Base-by-base conservation (phyloP, 92 coral and sea anemone genomes). In the Zoanthus gigantus region DNA sequence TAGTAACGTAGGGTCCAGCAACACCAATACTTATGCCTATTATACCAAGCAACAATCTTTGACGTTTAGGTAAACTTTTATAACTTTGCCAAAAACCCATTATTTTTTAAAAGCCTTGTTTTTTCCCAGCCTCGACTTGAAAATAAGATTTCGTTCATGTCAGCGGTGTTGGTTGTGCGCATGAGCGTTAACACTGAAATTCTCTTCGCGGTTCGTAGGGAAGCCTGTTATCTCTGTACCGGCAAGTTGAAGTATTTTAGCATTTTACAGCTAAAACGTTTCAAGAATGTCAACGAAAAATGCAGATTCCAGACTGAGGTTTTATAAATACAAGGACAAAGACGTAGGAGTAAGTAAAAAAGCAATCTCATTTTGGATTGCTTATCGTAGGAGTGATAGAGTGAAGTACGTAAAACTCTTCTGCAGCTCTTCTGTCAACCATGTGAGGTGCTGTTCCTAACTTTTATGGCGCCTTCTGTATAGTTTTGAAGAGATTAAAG, bases 301-400 rank as follows among this genome's bases (percentile, higher is more conserved):
- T 48, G 80, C 92, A 67, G 99, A 97, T 71, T 89, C 98, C 81
- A 92, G 99, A 71, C 47, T 95, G 56, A 90, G 91, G 75, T 93
- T 83, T 76, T 97, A 97, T 92, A 97, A 97, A 90, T 93, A 97
- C 92, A 97, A 97, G 86, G 98, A 97, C 91, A 94, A 94, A 93
- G 98, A 97, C 86, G 96, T 91, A 54, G 76, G 96, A 92, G 99
- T 97, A 68, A 90, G 99, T 94, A 53, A 66, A 83, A 72, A 71
- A 42, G 52, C 73, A 65, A 73, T 32, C 76, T 83, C 46, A 61
- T 17, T 53, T 78, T 60, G 37, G 42, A 56, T 48, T 50, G 67
- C 81, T 44, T 72, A 84, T 57, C 74, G 82, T 90, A 94, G 93
- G 94, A 93, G 94, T 87, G 84, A 83, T 95, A 90, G 85, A 88